These are phyloP conservation scores for Exephanes ischioxanthus DNA, from an alignment of 2,888 invertebrate species.

Conservation along the genomic window DNA sequence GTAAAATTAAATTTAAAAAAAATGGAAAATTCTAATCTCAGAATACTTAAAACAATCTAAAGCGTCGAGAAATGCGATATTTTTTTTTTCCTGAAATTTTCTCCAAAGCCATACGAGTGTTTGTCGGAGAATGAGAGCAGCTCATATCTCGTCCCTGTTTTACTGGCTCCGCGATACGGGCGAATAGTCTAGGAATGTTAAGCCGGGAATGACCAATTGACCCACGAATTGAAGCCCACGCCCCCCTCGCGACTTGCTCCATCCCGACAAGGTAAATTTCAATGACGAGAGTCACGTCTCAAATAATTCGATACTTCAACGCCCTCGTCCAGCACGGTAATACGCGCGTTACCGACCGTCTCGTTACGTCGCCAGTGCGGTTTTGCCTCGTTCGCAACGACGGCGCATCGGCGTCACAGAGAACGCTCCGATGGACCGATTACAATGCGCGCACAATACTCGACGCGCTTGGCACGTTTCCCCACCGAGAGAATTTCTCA, in stretches of 20 bases:
- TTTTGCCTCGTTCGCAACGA: neutral
- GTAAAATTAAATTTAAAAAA: too few species aligned
- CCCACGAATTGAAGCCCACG: conserved; percentile 79
- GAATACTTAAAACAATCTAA: too few species aligned
- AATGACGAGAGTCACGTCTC: conserved; percentile 40
- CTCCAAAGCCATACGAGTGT: conserved; percentile 31
- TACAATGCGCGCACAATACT: neutral
- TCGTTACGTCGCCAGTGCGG: neutral
- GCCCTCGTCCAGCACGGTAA: conserved; percentile 6
- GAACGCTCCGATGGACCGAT: neutral
- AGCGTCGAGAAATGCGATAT: too few species aligned
- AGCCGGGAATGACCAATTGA: conserved; percentile 77
- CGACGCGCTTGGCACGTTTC: conserved; percentile 10
- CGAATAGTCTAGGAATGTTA: conserved; percentile 77
- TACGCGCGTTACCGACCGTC: neutral
- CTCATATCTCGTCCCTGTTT: conserved; percentile 64
- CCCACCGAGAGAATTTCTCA: neutral
- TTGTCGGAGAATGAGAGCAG: conserved; percentile 69
- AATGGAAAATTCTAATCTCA: too few species aligned
- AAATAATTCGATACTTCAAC: conserved; percentile 39
- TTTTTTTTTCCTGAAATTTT: neutral
- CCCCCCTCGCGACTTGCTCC: conserved; percentile 6
- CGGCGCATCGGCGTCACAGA: neutral
- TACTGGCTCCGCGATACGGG: conserved; percentile 56
- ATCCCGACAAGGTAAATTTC: conserved; percentile 44